Base-by-base conservation (phyloP, 2,888 invertebrate species). In the Atethmia centrago region DNA sequence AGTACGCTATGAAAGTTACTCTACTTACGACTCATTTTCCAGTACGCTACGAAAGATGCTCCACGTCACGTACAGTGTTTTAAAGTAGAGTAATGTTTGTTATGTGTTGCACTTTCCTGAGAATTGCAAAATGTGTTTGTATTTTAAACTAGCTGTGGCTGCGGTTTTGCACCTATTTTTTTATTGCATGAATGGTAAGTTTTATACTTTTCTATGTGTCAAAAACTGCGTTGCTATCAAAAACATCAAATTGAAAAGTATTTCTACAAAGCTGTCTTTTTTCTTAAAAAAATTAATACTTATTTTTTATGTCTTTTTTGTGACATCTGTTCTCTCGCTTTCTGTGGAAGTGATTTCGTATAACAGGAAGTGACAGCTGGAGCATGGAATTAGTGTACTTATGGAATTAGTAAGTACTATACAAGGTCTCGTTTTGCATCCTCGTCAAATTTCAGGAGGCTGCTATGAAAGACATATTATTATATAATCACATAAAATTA, bases 21-120 rank as follows among this genome's bases (percentile, higher is more conserved):
- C 62, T 45, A 73, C 73, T 74, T 47, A 62, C 1, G 19, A 55
- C 3, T 7, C 14, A 36, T 53, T 73, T 36, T 0, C 42, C 7
- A 47, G 65, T 65, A 28, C 53, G 64, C 31, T 53, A 4, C 36
- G 47, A 45, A 53, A 49, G 79, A 64, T 79, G 42, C 77, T 65
- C 49, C 2, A 28, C 51, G 21, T 72, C 72, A 79, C 61, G 79
- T 65, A 51, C 53, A 12, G 25, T 19, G 51, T 51, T 78, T 62
- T 62, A 56, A 40, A 72, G 31, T 56, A 40, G 28, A 65, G 10
- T 31, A 21, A 36, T 72, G 36, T 63, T 53, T 61, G 21, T 47
- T 56, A 7, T 49, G 49, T 51, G 36, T 47, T 55, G 40, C 21
- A 67, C 12, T 75, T 49, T 64, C 21, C 28, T 7, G 12, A 4